phyloP scores from a whole-genome alignment of 2,797 vertebrate species.

The Pogonophryne albipinna region DNA sequence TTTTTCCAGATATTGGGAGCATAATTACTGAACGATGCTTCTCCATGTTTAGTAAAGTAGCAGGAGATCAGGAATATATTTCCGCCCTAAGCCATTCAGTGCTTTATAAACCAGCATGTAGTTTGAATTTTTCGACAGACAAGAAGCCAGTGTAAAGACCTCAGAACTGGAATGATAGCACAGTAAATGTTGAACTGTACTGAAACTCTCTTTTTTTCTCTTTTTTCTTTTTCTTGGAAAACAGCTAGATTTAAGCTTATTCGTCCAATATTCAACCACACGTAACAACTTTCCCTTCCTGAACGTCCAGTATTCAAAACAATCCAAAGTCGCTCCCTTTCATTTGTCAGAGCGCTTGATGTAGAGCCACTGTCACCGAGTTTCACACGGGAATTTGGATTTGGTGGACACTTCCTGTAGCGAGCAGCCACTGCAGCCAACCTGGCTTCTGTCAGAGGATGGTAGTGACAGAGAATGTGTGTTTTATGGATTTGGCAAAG shows the following conservation, averaged over 20 bases:
- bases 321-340: slow-evolving; percentile 26
- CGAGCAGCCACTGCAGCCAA: slow-evolving; percentile 60
- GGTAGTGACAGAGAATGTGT: slow-evolving; percentile 59
- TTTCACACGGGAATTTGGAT: slow-evolving; percentile 66
- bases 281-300: slow-evolving; percentile 13
- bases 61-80: no score
- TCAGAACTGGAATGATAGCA: background rate
- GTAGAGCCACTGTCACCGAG: slow-evolving; percentile 29
- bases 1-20: no score
- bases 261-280: slow-evolving; percentile 22
- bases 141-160: no score
- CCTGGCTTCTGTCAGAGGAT: slow-evolving; percentile 52
- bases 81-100: no score
- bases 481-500: slow-evolving; percentile 76
- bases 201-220: background rate
- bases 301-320: slow-evolving; percentile 27
- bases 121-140: no score
- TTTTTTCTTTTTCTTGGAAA: slow-evolving; percentile 24
- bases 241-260: slow-evolving; percentile 19
- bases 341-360: slow-evolving; percentile 37
- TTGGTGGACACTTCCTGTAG: slow-evolving; percentile 51
- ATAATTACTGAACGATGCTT: no score
- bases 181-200: background rate
- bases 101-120: no score
- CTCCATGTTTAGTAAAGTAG: no score